Base-by-base conservation (phyloP, 2,797 vertebrate species). In the Microctenopoma lineatum region DNA sequence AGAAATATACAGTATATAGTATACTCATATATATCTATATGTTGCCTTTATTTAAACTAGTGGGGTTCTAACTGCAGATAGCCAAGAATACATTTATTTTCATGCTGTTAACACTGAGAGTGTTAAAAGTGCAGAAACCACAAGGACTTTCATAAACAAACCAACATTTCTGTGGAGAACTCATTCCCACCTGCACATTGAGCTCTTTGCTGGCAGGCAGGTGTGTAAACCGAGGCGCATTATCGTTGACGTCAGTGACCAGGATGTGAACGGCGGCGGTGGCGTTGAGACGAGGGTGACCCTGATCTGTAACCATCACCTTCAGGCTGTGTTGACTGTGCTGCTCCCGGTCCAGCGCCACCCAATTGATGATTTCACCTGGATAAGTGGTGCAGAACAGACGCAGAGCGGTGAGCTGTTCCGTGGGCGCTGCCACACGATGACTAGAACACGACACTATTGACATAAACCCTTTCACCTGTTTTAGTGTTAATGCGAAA, bases 401-500 rank as follows among this genome's bases (percentile, higher is more conserved):
- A 59, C 32, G 63, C 25, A 36, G 3, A 48, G n/a, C n/a, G 14
- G 10, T 34, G 16, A 66, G 14, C 15, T 27, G 42, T 15, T 29
- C 27, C 0, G 27, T 29, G 9, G 3, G 58, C 7, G 10, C 36
- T 7, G 4, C 1, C 1, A 1, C 3, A 15, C 15, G 0, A 27
- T 51, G 4, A 39, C 7, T 32, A 47, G 3, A 9, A 44, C 45
- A 3, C 10, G 5, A 10, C 8, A 13, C 32, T 48, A 18, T 15
- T 7, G 3, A 12, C 4, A 5, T 32, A 7, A 44, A 5, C 5
- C 2, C 21, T 66, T 84, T 81, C 93, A 98, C 97, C 97, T 94
- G 97, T 98, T 85, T 95, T 95, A n/a, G 94, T 70, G 75, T 97
- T 96, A 13, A 99, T 95, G 77, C 93, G 95, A 89, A 99, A 98